Conservation (phyloP, 2,797 vertebrate genomes). For the Sebastes itinus region DNA sequence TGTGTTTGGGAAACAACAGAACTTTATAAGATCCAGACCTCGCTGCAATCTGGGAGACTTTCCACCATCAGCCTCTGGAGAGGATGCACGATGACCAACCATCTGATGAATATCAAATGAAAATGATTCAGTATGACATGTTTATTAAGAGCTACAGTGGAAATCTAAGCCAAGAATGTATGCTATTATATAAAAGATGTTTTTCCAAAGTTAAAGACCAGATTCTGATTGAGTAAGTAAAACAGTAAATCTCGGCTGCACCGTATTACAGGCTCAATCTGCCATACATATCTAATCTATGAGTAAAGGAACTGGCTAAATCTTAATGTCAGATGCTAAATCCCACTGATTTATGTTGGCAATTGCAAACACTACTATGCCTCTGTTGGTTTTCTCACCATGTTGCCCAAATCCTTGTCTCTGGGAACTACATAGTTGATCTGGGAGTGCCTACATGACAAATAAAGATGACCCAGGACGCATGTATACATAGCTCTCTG, state of each 20-base stretch:
- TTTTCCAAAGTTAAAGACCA: neutral
- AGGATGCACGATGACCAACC: constrained; percentile 30
- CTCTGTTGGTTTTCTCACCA: constrained; percentile 32
- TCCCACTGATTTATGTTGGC: constrained; percentile 12
- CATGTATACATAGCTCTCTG: constrained; percentile 75
- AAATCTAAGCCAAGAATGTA: constrained; percentile 25
- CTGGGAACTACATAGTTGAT: constrained; percentile 62
- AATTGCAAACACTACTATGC: neutral
- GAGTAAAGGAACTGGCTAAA: neutral
- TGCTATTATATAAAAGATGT: neutral
- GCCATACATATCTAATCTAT: neutral
- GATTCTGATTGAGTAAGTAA: neutral
- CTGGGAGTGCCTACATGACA: constrained; percentile 52
- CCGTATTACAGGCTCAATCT: neutral
- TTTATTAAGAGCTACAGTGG: constrained; percentile 25
- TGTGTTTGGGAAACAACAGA: constrained; percentile 12
- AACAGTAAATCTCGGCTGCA: neutral
- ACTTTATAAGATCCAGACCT: constrained; percentile 21
- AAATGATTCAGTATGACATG: constrained; percentile 58
- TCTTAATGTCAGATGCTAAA: neutral
- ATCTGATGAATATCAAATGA: constrained; percentile 35
- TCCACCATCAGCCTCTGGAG: constrained; percentile 48
- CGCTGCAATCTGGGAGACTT: constrained; percentile 42
- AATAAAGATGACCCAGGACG: constrained; percentile 66
- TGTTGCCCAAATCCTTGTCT: constrained; percentile 26